phyloP scores from a whole-genome alignment of 1,140 invertebrate genomes.

The Caenorhabditis briggsae region DNA sequence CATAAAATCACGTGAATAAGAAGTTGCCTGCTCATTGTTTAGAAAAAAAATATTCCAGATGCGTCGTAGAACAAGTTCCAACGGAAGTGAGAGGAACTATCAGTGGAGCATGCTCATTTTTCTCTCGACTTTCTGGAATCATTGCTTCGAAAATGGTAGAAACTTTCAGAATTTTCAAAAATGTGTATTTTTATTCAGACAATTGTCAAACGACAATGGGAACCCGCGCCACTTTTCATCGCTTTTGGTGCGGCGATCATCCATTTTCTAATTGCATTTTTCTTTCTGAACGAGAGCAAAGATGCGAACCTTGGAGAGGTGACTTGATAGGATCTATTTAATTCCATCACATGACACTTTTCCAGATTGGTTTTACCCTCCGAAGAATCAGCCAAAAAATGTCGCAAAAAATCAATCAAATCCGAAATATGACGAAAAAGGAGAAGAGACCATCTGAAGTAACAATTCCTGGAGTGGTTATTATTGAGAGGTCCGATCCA shows the following conservation, averaged over 20 bases:
- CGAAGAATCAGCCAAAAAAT: constrained; percentile 13
- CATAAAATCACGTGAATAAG: neutral
- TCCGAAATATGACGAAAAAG: constrained; percentile 36
- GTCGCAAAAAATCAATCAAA: constrained; percentile 33
- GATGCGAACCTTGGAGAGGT: constrained; percentile 34
- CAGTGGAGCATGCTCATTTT: constrained; percentile 38
- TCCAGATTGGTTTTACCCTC: constrained; percentile 30
- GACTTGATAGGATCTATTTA: too few relatives aligned
- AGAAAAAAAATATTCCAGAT: neutral
- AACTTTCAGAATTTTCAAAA: neutral
- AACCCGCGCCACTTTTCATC: constrained; percentile 15
- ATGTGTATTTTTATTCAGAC: neutral
- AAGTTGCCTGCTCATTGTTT: neutral
- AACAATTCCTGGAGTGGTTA: neutral
- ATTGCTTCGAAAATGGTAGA: constrained; percentile 33
- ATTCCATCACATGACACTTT: neutral
- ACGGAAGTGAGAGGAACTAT: constrained; percentile 34
- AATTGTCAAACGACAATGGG: constrained; percentile 20
- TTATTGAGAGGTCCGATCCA: neutral
- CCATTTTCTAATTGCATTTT: constrained; percentile 29
- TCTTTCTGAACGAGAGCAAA: constrained; percentile 47
- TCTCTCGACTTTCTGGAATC: constrained; percentile 20
- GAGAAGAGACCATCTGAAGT: constrained; percentile 22
- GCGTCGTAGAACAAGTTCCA: constrained; percentile 15
- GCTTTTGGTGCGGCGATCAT: constrained; percentile 16